These are phyloP conservation scores for Physeter macrocephalus DNA, from an alignment of 2,113 vertebrate genomes.

Conservation along the genomic window DNA sequence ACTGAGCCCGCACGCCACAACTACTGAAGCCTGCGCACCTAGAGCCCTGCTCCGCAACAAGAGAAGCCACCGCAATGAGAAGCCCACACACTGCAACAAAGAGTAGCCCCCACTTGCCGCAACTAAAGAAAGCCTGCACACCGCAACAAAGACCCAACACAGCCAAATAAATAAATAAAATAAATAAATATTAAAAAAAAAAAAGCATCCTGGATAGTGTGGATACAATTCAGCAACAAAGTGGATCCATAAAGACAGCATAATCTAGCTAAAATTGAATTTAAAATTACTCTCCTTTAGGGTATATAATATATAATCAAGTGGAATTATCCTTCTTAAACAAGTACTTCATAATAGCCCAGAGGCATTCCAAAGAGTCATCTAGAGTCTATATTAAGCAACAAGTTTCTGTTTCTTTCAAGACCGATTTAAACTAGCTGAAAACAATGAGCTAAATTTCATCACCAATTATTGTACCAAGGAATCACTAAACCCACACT, in stretches of 20 bases:
- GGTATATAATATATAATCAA: slow-evolving; percentile 16
- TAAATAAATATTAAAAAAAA: too few relatives aligned
- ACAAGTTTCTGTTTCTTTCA: slow-evolving; percentile 23
- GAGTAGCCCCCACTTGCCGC: too few relatives aligned
- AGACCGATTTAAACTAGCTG: slow-evolving; percentile 20
- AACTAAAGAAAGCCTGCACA: too few relatives aligned
- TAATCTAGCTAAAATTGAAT: not conserved
- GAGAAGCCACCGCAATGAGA: too few relatives aligned
- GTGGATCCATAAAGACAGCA: not conserved
- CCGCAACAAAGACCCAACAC: too few relatives aligned
- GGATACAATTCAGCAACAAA: not conserved
- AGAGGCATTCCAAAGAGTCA: not conserved
- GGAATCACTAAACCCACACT: not conserved
- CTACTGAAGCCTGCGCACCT: too few relatives aligned
- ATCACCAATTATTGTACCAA: not conserved
- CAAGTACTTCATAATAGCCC: not conserved
- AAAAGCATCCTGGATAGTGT: not conserved
- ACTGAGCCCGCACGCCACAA: too few relatives aligned
- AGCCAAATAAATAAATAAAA: too few relatives aligned
- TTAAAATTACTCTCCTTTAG: slow-evolving; percentile 34
- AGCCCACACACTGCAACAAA: too few relatives aligned
- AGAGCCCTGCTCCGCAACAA: too few relatives aligned
- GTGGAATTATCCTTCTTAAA: not conserved
- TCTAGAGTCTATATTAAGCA: not conserved
- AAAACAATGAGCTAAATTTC: slow-evolving; percentile 29